These are phyloP conservation scores for Lineus longissimus DNA, from an alignment of 1,140 invertebrate genomes.

Conservation along the genomic window DNA sequence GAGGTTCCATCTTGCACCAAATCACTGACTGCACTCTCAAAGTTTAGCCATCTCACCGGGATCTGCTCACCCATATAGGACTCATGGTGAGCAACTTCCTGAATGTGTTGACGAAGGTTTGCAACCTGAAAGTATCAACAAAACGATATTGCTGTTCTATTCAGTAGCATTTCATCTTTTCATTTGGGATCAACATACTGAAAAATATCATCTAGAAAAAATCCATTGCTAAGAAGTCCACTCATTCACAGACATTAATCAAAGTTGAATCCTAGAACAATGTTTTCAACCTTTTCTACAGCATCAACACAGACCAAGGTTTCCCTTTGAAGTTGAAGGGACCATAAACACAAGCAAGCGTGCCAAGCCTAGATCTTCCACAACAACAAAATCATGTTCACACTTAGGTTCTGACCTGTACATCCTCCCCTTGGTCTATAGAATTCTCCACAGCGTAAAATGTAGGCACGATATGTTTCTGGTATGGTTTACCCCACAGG, in stretches of 20 bases:
- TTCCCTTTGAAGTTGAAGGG: too few relatives aligned
- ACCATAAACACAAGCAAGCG: too few relatives aligned
- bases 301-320: too few relatives aligned
- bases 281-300: too few relatives aligned
- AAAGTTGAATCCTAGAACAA: too few relatives aligned
- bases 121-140: constrained; percentile 27
- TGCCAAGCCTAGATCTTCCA: too few relatives aligned
- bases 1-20: constrained; percentile 41
- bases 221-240: too few relatives aligned
- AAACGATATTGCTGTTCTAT: not conserved
- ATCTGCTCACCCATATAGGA: constrained; percentile 54
- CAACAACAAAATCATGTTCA: too few relatives aligned
- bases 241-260: too few relatives aligned
- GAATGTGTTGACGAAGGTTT: constrained; percentile 37
- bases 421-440: constrained; percentile 24
- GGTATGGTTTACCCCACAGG: constrained; percentile 43
- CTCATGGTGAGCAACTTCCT: constrained; percentile 42
- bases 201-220: not conserved
- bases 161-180: not conserved
- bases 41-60: constrained; percentile 52
- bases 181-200: not conserved
- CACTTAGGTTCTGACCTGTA: too few relatives aligned
- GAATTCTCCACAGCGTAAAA: constrained; percentile 47
- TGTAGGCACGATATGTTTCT: constrained; percentile 40
- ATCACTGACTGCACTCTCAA: constrained; percentile 49